These are phyloP conservation scores for Tricholaema leucomelas DNA, from an alignment of 2,113 vertebrate species.

Conservation along the genomic window DNA sequence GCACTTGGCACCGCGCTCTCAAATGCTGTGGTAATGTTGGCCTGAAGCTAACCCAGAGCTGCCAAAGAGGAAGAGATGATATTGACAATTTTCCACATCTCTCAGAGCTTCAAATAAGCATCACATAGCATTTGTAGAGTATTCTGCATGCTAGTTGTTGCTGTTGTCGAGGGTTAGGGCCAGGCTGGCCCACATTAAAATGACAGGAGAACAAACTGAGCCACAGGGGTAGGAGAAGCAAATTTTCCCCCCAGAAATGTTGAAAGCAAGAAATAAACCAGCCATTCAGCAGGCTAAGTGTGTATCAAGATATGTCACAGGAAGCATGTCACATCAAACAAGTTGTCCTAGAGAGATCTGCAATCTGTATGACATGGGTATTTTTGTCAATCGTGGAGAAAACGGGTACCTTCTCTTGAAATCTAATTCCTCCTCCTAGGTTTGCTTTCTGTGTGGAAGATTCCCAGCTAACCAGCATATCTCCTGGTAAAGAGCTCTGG, in stretches of 20 bases:
- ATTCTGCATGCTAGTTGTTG: neutral
- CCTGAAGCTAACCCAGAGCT: neutral
- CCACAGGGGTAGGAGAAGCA: neutral
- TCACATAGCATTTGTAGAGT: neutral
- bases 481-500: slow-evolving; percentile 84
- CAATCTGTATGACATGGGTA: accelerated
- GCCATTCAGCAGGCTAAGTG: neutral
- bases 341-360: neutral
- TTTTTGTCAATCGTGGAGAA: neutral
- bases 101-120: neutral
- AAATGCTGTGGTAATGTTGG: neutral
- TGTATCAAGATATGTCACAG: neutral
- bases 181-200: neutral
- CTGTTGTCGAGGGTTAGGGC: neutral
- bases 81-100: accelerated
- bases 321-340: neutral
- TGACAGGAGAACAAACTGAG: neutral
- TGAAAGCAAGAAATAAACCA: neutral
- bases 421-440: slow-evolving; percentile 61
- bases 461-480: slow-evolving; percentile 73
- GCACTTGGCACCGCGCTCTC: accelerated
- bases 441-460: slow-evolving; percentile 89
- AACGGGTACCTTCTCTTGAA: neutral
- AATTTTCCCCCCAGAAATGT: neutral
- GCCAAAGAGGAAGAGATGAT: neutral